Conservation (phyloP, 2,888 invertebrate genomes). For the Chorisops tibialis region DNA sequence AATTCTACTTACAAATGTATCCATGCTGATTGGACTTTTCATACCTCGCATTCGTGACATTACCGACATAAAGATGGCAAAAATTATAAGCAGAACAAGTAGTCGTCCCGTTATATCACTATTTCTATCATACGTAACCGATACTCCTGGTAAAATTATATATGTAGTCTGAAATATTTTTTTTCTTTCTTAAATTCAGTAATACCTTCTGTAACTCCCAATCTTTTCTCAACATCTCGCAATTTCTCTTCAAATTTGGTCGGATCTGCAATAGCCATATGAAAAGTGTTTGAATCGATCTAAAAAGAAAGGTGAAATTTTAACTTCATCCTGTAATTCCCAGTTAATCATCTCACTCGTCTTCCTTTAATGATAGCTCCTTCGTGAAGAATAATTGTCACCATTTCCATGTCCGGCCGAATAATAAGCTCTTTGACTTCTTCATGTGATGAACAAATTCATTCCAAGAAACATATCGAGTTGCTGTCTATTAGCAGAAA, state of each 20-base stretch:
- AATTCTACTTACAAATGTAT: constrained; percentile 71
- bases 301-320: constrained; percentile 39
- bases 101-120: constrained; percentile 70
- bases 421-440: constrained; percentile 88
- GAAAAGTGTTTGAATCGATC: constrained; percentile 66
- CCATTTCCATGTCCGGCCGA: constrained; percentile 78
- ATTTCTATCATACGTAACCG: constrained; percentile 78
- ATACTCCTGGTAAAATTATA: constrained; percentile 60
- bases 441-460: constrained; percentile 94
- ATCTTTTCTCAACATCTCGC: constrained; percentile 72
- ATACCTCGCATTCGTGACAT: constrained; percentile 65
- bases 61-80: constrained; percentile 64
- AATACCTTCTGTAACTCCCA: constrained; percentile 79
- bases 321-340: background rate
- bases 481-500: constrained; percentile 39
- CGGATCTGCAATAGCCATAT: constrained; percentile 82
- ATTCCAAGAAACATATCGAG: constrained; percentile 87
- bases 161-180: background rate
- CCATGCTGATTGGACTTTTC: constrained; percentile 68
- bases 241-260: constrained; percentile 87
- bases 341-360: constrained; percentile 45
- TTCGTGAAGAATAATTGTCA: constrained; percentile 78
- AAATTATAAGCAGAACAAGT: constrained; percentile 66
- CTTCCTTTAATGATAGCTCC: constrained; percentile 83
- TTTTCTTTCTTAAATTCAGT: no score